Evolutionary conservation across 2,113 vertebrate species (phyloP).

Genomic region (Perccottus glenii): DNA sequence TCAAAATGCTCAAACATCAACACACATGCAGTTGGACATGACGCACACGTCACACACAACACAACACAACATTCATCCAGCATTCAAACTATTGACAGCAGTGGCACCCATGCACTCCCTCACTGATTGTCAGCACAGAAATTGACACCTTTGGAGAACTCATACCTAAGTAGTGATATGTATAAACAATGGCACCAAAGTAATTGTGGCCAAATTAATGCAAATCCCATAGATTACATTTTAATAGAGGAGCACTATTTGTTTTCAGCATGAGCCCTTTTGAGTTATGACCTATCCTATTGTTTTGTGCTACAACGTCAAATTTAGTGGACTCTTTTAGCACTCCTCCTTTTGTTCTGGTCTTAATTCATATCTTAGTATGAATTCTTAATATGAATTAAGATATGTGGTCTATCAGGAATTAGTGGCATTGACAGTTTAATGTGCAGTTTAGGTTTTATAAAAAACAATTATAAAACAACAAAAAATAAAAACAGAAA

Average conservation of each 20-base stretch:
- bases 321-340: not conserved
- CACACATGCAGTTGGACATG: slow-evolving; percentile 21
- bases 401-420: not conserved
- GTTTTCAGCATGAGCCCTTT: not conserved
- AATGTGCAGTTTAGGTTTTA: slow-evolving; percentile 1
- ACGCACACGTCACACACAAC: slow-evolving; percentile 28
- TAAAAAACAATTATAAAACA: not conserved
- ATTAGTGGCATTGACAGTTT: not conserved
- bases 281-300: not conserved
- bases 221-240: slow-evolving; percentile 6
- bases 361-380: too few relatives aligned
- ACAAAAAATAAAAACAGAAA: not conserved
- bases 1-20: not conserved
- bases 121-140: slow-evolving; percentile 73
- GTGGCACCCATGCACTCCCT: slow-evolving; percentile 10
- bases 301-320: slow-evolving; percentile 1
- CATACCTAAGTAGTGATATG: slow-evolving; percentile 27
- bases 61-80: slow-evolving; percentile 16
- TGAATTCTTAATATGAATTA: not conserved
- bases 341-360: not conserved
- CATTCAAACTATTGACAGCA: slow-evolving; percentile 9
- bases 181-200: slow-evolving; percentile 16
- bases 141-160: slow-evolving; percentile 53
- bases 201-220: slow-evolving; percentile 6
- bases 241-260: too few relatives aligned